Evolutionary conservation across 2,888 invertebrate genomes (phyloP).

Genomic region (Heteromurus nitidus): DNA sequence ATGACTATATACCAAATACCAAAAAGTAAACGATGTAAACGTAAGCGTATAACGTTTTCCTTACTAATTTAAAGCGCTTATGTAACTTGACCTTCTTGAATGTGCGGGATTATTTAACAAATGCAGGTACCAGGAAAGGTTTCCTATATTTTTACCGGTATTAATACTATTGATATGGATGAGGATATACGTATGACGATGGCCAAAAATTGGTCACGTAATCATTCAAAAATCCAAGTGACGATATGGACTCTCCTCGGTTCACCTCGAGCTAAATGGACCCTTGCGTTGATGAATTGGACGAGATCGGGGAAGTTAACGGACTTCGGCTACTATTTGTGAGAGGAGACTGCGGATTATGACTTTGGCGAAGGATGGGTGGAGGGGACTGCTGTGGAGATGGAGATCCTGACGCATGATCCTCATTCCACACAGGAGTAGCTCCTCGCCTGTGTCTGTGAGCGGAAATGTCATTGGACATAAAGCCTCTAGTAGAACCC

Average conservation of each 20-base stretch:
- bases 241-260: background rate
- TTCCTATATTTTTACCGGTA: conserved; percentile 23
- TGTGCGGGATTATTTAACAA: background rate
- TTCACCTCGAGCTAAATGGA: conserved; percentile 54
- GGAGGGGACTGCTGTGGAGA: conserved; percentile 13
- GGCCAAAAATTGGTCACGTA: conserved; percentile 8
- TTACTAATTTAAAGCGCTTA: background rate
- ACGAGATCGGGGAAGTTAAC: conserved; percentile 48
- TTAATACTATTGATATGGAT: conserved; percentile 45
- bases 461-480: background rate
- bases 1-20: background rate
- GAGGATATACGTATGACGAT: conserved; percentile 29
- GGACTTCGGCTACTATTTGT: conserved; percentile 38
- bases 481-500: background rate
- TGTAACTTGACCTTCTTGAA: conserved; percentile 8
- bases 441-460: conserved; percentile 3
- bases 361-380: conserved; percentile 8
- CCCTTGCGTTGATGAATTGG: conserved; percentile 51
- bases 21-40: background rate
- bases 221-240: background rate
- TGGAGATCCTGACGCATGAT: conserved; percentile 18
- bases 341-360: conserved; percentile 19
- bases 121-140: conserved; percentile 55
- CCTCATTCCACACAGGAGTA: conserved; percentile 32
- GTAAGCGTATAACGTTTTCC: conserved; percentile 57